Conservation (phyloP, 2,888 invertebrate genomes). For the Chymomyza caudatula region DNA sequence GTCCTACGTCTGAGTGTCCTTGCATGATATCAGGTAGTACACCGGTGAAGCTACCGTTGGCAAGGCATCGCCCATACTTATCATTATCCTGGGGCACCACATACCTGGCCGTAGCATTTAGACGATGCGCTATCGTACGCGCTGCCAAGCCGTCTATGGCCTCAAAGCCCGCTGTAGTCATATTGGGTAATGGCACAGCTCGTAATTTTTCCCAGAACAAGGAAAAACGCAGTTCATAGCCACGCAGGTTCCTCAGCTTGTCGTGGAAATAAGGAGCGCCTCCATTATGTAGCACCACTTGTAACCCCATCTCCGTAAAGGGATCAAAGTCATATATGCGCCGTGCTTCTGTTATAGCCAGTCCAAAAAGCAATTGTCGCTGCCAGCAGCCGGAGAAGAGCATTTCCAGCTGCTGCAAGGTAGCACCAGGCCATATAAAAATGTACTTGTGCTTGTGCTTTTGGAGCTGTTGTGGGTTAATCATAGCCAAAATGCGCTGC, state of each 20-base stretch:
- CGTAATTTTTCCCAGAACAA: constrained; percentile 67
- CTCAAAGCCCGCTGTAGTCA: constrained; percentile 37
- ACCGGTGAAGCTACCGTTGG: constrained; percentile 62
- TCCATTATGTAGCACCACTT: constrained; percentile 24
- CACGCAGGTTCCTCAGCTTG: constrained; percentile 62
- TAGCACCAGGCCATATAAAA: constrained; percentile 60
- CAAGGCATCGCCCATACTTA: constrained; percentile 58
- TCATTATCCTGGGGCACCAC: constrained; percentile 60
- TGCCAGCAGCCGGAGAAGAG: constrained; percentile 62
- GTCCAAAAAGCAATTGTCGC: constrained; percentile 57
- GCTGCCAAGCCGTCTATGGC: constrained; percentile 59
- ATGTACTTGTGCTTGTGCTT: constrained; percentile 70
- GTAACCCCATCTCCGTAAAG: constrained; percentile 53
- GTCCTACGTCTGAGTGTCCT: constrained; percentile 58
- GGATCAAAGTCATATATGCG: constrained; percentile 65
- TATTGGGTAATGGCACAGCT: constrained; percentile 48
- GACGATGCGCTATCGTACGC: constrained; percentile 40
- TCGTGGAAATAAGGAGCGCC: constrained; percentile 43
- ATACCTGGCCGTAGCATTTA: constrained; percentile 69
- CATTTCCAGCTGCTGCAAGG: constrained; percentile 28
- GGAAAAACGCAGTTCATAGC: constrained; percentile 56
- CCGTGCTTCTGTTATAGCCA: constrained; percentile 43
- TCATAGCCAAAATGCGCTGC: constrained; percentile 41
- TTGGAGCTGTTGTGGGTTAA: constrained; percentile 57
- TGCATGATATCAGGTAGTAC: constrained; percentile 54